Percentiles rank a stretch among this genome's conserved stretches.
These are phyloP conservation scores for Cyclura pinguis DNA, from an alignment of 2,797 vertebrate species.

Conservation along the genomic window DNA sequence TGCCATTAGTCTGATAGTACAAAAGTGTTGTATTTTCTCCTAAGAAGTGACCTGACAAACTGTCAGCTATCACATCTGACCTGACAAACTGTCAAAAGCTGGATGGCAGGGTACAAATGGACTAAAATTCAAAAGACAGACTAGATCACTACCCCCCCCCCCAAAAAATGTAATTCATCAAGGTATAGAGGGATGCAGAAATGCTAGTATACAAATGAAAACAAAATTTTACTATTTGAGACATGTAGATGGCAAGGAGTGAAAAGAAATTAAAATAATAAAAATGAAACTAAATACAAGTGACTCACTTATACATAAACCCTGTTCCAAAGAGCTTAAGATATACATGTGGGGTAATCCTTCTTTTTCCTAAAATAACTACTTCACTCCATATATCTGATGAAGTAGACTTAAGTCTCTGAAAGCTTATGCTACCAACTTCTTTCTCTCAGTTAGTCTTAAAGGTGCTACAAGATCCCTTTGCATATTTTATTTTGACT, in stretches of 20 bases:
- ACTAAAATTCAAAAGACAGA: not conserved
- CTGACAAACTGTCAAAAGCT: not conserved
- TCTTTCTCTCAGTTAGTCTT: no score
- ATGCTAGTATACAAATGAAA: not conserved
- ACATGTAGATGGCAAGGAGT: not conserved
- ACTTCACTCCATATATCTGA: no score
- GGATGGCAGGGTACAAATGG: not conserved
- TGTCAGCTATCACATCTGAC: not conserved
- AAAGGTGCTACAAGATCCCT: no score
- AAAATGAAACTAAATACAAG: not conserved
- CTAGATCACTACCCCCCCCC: not conserved
- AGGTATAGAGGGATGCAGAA: not conserved
- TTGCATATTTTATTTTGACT: not conserved
- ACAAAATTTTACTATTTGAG: not conserved
- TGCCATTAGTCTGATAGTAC: conserved; percentile 9
- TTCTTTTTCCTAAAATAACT: not conserved
- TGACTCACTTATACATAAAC: not conserved
- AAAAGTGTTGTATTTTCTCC: not conserved
- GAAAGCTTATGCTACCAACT: no score
- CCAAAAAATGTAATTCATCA: conserved; percentile 18
- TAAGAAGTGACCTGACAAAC: not conserved
- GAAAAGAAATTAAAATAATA: conserved; percentile 1
- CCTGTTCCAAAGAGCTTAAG: not conserved
- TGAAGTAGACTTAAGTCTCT: no score
- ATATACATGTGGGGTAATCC: not conserved